A percentile compares a stretch with the other conserved stretches of the same genome.
These are phyloP conservation scores for Astyanax mexicanus DNA, from an alignment of 2,797 vertebrate species.

Conservation along the genomic window DNA sequence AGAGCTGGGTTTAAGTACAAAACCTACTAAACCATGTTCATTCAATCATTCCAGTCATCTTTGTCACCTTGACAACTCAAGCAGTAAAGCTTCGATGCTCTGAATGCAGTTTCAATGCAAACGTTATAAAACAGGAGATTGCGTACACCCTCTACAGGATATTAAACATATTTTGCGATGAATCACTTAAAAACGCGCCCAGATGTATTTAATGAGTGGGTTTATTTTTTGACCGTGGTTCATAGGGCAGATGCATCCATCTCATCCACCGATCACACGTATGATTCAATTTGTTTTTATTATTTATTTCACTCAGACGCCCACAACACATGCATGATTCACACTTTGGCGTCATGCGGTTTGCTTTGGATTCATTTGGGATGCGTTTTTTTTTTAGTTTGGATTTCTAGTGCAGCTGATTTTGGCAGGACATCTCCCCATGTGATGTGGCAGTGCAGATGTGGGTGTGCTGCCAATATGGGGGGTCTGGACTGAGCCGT, in stretches of 20 bases:
- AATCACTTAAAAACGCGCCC: constrained; percentile 38
- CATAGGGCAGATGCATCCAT: constrained; percentile 16
- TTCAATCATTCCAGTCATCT: constrained; percentile 16
- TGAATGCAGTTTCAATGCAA: constrained; percentile 8
- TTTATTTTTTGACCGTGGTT: constrained; percentile 26
- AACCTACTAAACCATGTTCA: background rate
- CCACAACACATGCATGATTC: constrained; percentile 47
- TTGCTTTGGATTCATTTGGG: constrained; percentile 27
- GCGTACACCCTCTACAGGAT: constrained; percentile 21
- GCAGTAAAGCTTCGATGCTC: constrained; percentile 10
- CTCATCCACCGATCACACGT: constrained; percentile 21
- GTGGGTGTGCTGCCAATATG: constrained; percentile 41
- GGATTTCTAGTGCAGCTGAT: constrained; percentile 41
- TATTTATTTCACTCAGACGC: constrained; percentile 13
- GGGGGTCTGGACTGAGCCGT: constrained; percentile 31
- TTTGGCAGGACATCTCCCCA: constrained; percentile 29
- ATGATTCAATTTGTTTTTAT: constrained; percentile 21
- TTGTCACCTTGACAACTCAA: constrained; percentile 44
- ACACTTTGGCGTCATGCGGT: constrained; percentile 34
- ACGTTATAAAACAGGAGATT: constrained; percentile 29
- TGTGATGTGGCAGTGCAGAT: constrained; percentile 38
- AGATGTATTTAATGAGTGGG: constrained; percentile 25
- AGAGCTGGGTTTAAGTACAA: constrained; percentile 8
- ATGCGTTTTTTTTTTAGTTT: constrained; percentile 23
- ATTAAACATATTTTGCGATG: constrained; percentile 48